Conservation (phyloP, 2,797 vertebrate species). For the Xiphophorus birchmanni region DNA sequence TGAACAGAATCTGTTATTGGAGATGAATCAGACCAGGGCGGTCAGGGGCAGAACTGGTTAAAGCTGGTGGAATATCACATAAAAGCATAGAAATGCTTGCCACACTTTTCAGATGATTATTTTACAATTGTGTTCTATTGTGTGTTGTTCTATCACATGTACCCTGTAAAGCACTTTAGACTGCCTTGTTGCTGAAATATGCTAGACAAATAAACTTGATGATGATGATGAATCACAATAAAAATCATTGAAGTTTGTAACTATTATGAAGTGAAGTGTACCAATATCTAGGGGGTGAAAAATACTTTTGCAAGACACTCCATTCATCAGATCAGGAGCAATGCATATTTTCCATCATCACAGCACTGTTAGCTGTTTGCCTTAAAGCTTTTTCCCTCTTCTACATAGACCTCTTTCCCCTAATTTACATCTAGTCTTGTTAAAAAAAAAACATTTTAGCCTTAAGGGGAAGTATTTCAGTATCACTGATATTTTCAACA, state of each 20-base stretch:
- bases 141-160: not conserved
- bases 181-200: not conserved
- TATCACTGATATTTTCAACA: conserved; percentile 37
- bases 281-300: not conserved
- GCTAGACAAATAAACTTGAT: not conserved
- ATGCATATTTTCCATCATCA: conserved; percentile 2
- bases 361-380: conserved; percentile 7
- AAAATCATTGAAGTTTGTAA: not conserved
- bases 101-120: not conserved
- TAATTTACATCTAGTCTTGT: conserved; percentile 47
- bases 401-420: conserved; percentile 13
- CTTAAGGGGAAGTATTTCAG: conserved; percentile 46
- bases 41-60: too few species aligned
- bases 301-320: not conserved
- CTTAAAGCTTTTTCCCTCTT: conserved; percentile 4
- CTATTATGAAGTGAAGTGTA: not conserved
- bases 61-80: not conserved
- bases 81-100: not conserved
- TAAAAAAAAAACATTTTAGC: conserved; percentile 12
- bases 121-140: not conserved
- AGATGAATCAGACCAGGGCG: too few species aligned
- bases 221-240: not conserved
- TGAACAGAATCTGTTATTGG: too few species aligned
- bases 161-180: not conserved
- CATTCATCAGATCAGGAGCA: conserved; percentile 19